A percentile compares a stretch with the other conserved stretches of the same genome.
Conservation (phyloP, 2,797 vertebrate genomes). For the Sciurus carolinensis region DNA sequence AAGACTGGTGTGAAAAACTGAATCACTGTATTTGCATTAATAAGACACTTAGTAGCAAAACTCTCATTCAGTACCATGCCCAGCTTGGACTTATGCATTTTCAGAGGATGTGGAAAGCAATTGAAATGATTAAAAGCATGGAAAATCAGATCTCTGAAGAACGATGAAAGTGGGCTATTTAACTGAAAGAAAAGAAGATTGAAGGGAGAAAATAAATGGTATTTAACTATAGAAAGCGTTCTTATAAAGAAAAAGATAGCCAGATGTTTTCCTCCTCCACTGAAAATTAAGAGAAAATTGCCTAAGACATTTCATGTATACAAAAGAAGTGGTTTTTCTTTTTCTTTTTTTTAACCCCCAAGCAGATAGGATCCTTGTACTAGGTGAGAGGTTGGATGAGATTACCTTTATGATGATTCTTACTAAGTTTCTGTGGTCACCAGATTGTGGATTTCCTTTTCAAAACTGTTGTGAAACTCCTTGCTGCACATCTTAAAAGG, state of each 20-base stretch:
- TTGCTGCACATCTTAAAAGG: not conserved
- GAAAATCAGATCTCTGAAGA: slow-evolving; percentile 75
- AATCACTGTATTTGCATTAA: slow-evolving; percentile 26
- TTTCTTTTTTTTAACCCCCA: not conserved
- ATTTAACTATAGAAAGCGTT: slow-evolving; percentile 65
- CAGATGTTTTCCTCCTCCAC: slow-evolving; percentile 59
- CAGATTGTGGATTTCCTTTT: not conserved
- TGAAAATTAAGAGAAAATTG: slow-evolving; percentile 41
- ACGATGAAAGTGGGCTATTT: slow-evolving; percentile 67
- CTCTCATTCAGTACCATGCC: slow-evolving; percentile 30
- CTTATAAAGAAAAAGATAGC: slow-evolving; percentile 57
- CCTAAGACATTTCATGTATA: slow-evolving; percentile 14
- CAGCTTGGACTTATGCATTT: slow-evolving; percentile 56
- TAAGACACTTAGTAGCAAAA: slow-evolving; percentile 37
- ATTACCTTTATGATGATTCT: slow-evolving; percentile 42
- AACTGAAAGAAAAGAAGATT: slow-evolving; percentile 75
- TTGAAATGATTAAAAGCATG: slow-evolving; percentile 81
- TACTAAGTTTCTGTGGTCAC: slow-evolving; percentile 29
- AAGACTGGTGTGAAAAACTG: not conserved
- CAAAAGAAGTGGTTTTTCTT: not conserved
- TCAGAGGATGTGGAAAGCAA: slow-evolving; percentile 78
- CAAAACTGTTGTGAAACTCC: not conserved
- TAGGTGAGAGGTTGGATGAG: not conserved
- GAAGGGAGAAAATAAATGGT: slow-evolving; percentile 73
- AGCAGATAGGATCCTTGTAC: not conserved